phyloP scores from a whole-genome alignment of 64 coral and sea anemone genomes.

The Stichodactyla helianthus region DNA sequence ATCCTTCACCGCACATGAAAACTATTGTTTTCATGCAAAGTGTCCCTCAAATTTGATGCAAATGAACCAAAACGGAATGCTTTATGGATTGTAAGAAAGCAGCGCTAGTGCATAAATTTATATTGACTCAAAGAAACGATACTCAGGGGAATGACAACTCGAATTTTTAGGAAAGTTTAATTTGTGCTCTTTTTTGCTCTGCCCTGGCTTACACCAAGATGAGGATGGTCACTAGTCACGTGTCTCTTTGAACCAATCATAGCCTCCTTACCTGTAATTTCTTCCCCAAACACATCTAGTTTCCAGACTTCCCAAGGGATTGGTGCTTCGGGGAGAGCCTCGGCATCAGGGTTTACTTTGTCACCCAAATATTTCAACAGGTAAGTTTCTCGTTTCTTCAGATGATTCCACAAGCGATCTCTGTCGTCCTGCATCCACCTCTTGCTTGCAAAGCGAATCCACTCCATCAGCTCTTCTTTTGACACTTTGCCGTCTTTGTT shows the following conservation, averaged over 20 bases:
- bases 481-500: slow-evolving; percentile 75
- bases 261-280: slow-evolving; percentile 4
- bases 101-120: no score
- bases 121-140: no score
- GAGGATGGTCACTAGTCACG: not conserved
- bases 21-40: no score
- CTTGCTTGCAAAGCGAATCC: slow-evolving; percentile 70
- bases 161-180: no score
- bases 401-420: slow-evolving; percentile 55
- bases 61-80: no score
- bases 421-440: slow-evolving; percentile 55
- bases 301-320: slow-evolving; percentile 58
- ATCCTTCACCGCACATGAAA: no score
- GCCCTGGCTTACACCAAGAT: no score
- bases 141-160: no score
- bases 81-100: no score
- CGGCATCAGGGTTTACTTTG: slow-evolving; percentile 2
- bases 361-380: slow-evolving; percentile 21
- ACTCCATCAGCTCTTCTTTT: slow-evolving; percentile 59
- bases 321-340: slow-evolving; percentile 18
- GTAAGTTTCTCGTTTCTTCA: slow-evolving; percentile 42
- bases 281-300: slow-evolving; percentile 39
- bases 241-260: not conserved
- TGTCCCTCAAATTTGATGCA: no score
- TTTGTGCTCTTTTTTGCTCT: no score